Percentiles rank a stretch among this genome's conserved stretches.
phyloP scores from a whole-genome alignment of 2,888 invertebrate genomes.

The Eupithecia centaureata region DNA sequence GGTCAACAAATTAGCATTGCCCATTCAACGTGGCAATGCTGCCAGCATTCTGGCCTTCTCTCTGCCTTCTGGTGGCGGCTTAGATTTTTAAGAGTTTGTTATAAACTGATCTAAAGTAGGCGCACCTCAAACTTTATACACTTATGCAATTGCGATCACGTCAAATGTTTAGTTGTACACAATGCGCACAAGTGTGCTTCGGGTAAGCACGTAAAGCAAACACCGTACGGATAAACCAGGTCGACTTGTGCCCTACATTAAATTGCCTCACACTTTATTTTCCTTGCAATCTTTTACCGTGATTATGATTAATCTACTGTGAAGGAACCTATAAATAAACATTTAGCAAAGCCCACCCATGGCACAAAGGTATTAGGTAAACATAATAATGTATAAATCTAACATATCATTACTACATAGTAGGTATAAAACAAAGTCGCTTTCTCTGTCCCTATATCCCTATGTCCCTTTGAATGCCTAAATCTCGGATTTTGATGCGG shows the following conservation, averaged over 20 bases:
- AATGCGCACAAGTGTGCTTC: slow-evolving; percentile 14
- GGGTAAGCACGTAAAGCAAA: slow-evolving; percentile 54
- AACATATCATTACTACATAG: no score
- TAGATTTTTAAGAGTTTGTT: no score
- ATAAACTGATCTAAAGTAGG: no score
- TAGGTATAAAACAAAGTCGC: not conserved
- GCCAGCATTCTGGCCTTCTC: no score
- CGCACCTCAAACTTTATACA: no score
- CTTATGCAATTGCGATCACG: not conserved
- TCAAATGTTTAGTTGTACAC: not conserved
- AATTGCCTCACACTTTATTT: slow-evolving; percentile 51
- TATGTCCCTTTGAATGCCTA: no score
- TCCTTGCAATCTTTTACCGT: slow-evolving; percentile 33
- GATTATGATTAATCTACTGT: slow-evolving; percentile 27
- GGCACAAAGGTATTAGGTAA: not conserved
- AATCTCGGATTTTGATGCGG: no score
- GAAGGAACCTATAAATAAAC: slow-evolving; percentile 26
- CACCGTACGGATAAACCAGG: slow-evolving; percentile 61
- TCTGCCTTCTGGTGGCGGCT: no score
- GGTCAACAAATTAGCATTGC: no score
- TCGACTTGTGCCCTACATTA: slow-evolving; percentile 66
- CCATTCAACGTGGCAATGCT: no score
- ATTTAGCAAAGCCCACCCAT: not conserved
- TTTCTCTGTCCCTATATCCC: no score
- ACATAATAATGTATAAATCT: no score